Evolutionary conservation across 2,888 invertebrate species (phyloP).

Genomic region (Brachycybe producta): DNA sequence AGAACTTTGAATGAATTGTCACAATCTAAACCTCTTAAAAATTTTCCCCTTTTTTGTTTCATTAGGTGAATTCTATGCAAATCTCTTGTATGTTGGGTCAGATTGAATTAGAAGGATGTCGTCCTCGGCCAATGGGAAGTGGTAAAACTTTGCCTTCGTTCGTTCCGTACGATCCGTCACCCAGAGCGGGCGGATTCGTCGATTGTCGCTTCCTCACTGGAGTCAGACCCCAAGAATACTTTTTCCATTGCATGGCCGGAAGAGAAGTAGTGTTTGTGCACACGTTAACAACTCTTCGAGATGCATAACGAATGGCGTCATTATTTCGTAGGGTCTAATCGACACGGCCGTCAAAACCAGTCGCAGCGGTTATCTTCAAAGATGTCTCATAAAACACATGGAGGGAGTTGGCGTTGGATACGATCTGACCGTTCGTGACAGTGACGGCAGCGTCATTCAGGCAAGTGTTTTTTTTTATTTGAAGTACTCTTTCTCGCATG

Average conservation of each 20-base stretch:
- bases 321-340: constrained; percentile 60
- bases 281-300: constrained; percentile 9
- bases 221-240: constrained; percentile 95
- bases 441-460: constrained; percentile 83
- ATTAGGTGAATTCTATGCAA: constrained; percentile 79
- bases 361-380: constrained; percentile 91
- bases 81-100: constrained; percentile 96
- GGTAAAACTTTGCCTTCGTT: constrained; percentile 85
- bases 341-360: constrained; percentile 99
- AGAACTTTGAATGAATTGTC: not conserved
- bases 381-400: constrained; percentile 93
- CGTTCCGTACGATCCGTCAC: constrained; percentile 68
- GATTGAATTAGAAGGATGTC: constrained; percentile 94
- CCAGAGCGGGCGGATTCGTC: constrained; percentile 90
- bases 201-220: constrained; percentile 95
- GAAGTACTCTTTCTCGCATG: not conserved
- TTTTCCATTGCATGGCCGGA: constrained; percentile 99
- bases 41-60: constrained; percentile 7
- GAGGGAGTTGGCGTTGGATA: constrained; percentile 89
- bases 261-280: constrained; percentile 55
- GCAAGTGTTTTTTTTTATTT: constrained; percentile 31
- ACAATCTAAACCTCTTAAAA: not conserved
- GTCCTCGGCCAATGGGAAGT: constrained; percentile 88
- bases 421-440: constrained; percentile 89
- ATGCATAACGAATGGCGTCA: not conserved